A percentile compares a stretch with the other conserved stretches of the same genome.
These are phyloP conservation scores for Dendrolimus punctatus DNA, from an alignment of 1,140 invertebrate genomes.

Conservation along the genomic window DNA sequence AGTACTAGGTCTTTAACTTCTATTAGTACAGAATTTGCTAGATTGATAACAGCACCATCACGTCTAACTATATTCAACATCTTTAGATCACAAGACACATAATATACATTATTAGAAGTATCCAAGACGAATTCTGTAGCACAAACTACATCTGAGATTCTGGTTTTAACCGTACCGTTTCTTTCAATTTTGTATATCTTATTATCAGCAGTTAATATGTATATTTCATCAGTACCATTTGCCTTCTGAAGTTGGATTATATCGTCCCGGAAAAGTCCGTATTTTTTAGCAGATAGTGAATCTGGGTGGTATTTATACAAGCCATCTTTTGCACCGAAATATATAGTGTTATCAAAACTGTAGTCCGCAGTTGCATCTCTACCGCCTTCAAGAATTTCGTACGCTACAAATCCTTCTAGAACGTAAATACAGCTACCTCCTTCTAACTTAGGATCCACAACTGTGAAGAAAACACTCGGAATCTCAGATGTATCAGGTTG, in stretches of 20 bases:
- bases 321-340: slow-evolving; percentile 47
- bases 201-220: slow-evolving; percentile 31
- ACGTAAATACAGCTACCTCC: slow-evolving; percentile 49
- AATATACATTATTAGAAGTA: slow-evolving; percentile 51
- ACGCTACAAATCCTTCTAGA: slow-evolving; percentile 46
- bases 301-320: slow-evolving; percentile 44
- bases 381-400: slow-evolving; percentile 51
- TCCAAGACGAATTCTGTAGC: slow-evolving; percentile 52
- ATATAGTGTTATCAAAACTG: slow-evolving; percentile 33
- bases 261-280: slow-evolving; percentile 38
- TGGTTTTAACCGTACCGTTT: slow-evolving; percentile 38
- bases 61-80: slow-evolving; percentile 32
- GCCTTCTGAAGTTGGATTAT: slow-evolving; percentile 54
- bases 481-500: slow-evolving; percentile 30
- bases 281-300: slow-evolving; percentile 41
- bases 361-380: slow-evolving; percentile 47
- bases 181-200: slow-evolving; percentile 41
- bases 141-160: slow-evolving; percentile 24
- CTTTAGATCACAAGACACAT: slow-evolving; percentile 32
- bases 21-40: slow-evolving; percentile 25
- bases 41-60: slow-evolving; percentile 25
- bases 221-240: slow-evolving; percentile 38
- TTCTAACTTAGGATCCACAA: slow-evolving; percentile 34
- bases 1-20: slow-evolving; percentile 37
- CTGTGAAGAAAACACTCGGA: slow-evolving; percentile 48